Base-by-base conservation (phyloP, 2,888 invertebrate species). In the Acronicta psi region DNA sequence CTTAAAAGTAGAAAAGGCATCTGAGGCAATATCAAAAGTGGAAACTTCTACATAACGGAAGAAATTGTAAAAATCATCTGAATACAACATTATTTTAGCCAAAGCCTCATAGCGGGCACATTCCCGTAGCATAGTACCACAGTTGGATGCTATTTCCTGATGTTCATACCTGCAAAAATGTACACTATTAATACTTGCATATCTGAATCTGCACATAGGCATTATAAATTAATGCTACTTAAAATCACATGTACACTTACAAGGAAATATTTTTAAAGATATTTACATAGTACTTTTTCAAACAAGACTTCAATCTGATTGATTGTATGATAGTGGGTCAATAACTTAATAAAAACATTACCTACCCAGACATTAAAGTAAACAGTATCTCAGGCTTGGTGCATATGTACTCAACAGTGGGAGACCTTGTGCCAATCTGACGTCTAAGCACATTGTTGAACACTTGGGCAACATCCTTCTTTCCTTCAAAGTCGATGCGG, bases 1-100 rank as follows among this genome's bases (percentile, higher is more conserved):
- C 97, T 99, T 99, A 96, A 99, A 99, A 79, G 99, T 99, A 90
- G 99, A 99, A 95, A 99, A 99, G 94, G 99, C 99, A 97, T 99
- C 99, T 77, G 99, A 99, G 89, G 99, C 99, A 89, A 99, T 99
- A 96, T 99, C 99, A 95, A 99, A 99, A 77, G 99, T 99, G 79
- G 99, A 99, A 79, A 99, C 98, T 95, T 99, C 99, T 84, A 99
- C 99, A 92, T 99, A 99, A 93, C 97, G 97, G 95, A 99, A 99
- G 96, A 99, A 99, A 95, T 99, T 98, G 94, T 99, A 99, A 95
- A 99, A 99, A 92, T 99, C 98, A 79, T 99, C 98, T 65, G 99
- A 98, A 94, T 98, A 97, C 81, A 99, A 96, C 97, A 99, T 98
- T 79, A 99, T 99, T 95, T 99, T 99, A 69, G 99, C 99, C 89